Percentiles rank a stretch among this genome's conserved stretches.
Evolutionary conservation across 2,888 invertebrate genomes (phyloP).

Genomic region (Enchytraeus crypticus): DNA sequence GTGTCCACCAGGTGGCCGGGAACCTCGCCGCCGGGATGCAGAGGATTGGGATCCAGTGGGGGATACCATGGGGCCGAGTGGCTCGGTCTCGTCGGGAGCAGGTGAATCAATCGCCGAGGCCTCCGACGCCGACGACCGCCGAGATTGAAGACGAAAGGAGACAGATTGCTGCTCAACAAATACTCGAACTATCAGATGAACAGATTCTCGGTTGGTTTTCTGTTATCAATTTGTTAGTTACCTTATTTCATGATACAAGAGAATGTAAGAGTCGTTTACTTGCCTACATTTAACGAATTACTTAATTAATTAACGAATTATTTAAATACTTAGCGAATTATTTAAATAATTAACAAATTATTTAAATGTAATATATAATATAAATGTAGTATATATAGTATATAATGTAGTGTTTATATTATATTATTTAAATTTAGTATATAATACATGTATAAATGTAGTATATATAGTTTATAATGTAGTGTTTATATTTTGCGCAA

Average conservation of each 20-base stretch:
- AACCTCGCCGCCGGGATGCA: conserved; percentile 12
- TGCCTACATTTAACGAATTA: no score
- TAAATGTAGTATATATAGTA: no score
- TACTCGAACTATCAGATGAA: conserved; percentile 8
- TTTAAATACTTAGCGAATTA: background rate
- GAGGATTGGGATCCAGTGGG: conserved; percentile 10
- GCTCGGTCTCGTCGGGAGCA: background rate
- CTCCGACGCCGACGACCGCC: background rate
- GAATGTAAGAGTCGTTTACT: background rate
- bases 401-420: no score
- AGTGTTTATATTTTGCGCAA: no score
- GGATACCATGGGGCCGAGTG: conserved; percentile 10
- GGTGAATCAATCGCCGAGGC: background rate
- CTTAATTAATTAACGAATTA: background rate
- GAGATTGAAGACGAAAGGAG: conserved; percentile 4
- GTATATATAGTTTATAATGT: no score
- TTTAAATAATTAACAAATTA: background rate
- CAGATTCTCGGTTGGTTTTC: conserved; percentile 6
- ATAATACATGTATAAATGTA: no score
- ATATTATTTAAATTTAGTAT: no score
- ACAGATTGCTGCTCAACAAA: conserved; percentile 8
- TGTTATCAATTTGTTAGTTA: no score
- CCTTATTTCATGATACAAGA: no score
- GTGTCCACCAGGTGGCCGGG: conserved; percentile 13
- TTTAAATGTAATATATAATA: background rate